phyloP scores from a whole-genome alignment of 2,113 vertebrate genomes.

The Paramisgurnus dabryanus region DNA sequence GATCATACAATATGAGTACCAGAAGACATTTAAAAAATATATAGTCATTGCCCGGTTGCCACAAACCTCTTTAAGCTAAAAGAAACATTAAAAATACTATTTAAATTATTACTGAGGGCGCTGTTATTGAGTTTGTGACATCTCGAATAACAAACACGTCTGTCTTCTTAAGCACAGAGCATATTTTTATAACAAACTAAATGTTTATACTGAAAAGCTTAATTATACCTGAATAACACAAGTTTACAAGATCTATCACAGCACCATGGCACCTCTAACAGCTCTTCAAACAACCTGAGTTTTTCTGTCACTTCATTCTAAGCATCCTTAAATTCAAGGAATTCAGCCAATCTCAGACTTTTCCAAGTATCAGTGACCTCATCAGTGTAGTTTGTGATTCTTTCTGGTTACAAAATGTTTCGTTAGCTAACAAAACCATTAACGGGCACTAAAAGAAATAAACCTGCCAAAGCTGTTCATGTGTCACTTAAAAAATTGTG shows the following conservation, averaged over 20 bases:
- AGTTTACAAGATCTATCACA: not conserved
- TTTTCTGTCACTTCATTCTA: not conserved
- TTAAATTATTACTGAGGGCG: too few species aligned
- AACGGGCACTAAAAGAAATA: not conserved
- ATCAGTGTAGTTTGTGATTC: not conserved
- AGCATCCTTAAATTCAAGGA: not conserved
- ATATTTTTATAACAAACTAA: too few species aligned
- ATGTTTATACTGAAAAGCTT: too few species aligned
- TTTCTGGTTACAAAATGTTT: not conserved
- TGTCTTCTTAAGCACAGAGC: too few species aligned
- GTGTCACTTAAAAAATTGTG: not conserved
- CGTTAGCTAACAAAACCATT: not conserved
- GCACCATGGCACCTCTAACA: not conserved
- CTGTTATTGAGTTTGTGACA: too few species aligned
- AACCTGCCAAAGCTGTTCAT: not conserved
- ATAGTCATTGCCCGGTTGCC: too few species aligned
- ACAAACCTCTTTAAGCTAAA: too few species aligned
- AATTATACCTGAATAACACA: not conserved
- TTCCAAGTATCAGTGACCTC: not conserved
- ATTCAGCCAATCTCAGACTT: not conserved
- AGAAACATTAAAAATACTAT: too few species aligned
- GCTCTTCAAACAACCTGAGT: not conserved
- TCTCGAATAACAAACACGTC: too few species aligned
- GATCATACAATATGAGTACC: too few species aligned
- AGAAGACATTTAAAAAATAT: too few species aligned